A percentile compares a stretch with the other conserved stretches of the same genome.
These are phyloP conservation scores for Stenichneumon culpator DNA, from an alignment of 2,888 invertebrate genomes.

Conservation along the genomic window DNA sequence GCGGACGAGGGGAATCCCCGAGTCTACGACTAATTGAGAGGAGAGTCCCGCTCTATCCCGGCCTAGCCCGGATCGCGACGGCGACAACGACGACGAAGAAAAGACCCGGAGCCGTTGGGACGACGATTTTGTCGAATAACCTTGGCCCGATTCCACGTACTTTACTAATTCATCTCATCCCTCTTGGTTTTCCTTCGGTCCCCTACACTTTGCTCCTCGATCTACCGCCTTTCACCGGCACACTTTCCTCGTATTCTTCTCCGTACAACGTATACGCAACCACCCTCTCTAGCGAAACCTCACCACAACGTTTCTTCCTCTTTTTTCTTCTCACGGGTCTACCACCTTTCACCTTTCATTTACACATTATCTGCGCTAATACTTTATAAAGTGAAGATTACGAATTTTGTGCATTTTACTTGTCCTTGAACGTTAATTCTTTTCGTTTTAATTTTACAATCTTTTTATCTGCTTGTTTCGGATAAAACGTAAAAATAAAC, in stretches of 20 bases:
- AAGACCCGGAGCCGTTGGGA: conserved; percentile 67
- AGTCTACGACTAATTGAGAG: conserved; percentile 67
- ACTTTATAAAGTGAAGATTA: neutral
- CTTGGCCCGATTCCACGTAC: conserved; percentile 64
- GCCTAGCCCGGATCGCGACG: conserved; percentile 35
- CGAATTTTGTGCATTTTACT: neutral
- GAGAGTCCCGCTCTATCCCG: conserved; percentile 49
- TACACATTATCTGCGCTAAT: neutral
- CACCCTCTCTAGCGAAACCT: neutral
- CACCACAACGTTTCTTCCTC: conserved; percentile 14
- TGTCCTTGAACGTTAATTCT: too few species aligned
- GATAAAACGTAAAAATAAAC: too few species aligned
- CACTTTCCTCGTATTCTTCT: conserved; percentile 44
- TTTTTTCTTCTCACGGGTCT: conserved; percentile 2
- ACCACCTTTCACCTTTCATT: conserved; percentile 19
- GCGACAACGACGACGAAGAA: conserved; percentile 55
- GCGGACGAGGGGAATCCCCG: conserved; percentile 28
- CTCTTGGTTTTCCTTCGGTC: conserved; percentile 47
- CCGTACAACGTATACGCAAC: conserved; percentile 29
- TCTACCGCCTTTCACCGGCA: conserved; percentile 35
- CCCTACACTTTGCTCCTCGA: conserved; percentile 39
- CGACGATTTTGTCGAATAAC: conserved; percentile 67
- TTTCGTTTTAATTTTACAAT: neutral
- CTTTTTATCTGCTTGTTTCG: neutral
- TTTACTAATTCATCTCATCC: conserved; percentile 55